Conservation (phyloP, 2,797 vertebrate species). For the Centropyge bicolor region DNA sequence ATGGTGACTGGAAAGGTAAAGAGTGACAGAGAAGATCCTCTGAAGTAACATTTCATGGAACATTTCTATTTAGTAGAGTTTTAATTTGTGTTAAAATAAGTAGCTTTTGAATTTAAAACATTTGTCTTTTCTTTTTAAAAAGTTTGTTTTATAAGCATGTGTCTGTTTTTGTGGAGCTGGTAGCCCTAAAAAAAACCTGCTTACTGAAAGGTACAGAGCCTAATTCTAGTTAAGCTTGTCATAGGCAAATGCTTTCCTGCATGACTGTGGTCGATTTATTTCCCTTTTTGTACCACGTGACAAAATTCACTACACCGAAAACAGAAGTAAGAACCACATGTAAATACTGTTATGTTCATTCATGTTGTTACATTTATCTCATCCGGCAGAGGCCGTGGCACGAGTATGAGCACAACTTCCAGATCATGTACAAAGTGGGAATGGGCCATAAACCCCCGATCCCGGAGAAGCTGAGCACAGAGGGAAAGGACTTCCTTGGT, state of each 20-base stretch:
- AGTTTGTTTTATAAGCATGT: neutral
- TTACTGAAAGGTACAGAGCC: neutral
- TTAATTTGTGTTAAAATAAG: neutral
- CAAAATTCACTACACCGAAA: neutral
- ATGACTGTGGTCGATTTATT: neutral
- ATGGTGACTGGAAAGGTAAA: slow-evolving; percentile 99
- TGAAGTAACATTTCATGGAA: neutral
- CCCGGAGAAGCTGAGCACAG: slow-evolving; percentile 96
- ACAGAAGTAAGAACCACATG: neutral
- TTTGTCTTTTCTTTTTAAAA: neutral
- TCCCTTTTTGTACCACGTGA: neutral
- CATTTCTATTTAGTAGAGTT: neutral
- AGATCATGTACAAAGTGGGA: slow-evolving; percentile 99
- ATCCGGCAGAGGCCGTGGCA: slow-evolving; percentile 95
- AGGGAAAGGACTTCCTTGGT: slow-evolving; percentile 96
- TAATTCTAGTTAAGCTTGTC: neutral
- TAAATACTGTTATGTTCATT: slow-evolving; percentile 15
- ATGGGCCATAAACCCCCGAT: slow-evolving; percentile 99
- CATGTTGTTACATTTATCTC: neutral
- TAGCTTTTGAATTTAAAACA: neutral
- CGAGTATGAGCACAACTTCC: slow-evolving; percentile 99
- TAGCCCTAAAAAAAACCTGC: neutral
- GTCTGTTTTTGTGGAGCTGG: neutral
- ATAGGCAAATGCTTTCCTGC: neutral
- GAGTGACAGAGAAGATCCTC: neutral